Percentiles rank a stretch among this genome's conserved stretches.
Evolutionary conservation across 2,888 invertebrate species (phyloP).

Genomic region (Dorcus parallelipipedus): DNA sequence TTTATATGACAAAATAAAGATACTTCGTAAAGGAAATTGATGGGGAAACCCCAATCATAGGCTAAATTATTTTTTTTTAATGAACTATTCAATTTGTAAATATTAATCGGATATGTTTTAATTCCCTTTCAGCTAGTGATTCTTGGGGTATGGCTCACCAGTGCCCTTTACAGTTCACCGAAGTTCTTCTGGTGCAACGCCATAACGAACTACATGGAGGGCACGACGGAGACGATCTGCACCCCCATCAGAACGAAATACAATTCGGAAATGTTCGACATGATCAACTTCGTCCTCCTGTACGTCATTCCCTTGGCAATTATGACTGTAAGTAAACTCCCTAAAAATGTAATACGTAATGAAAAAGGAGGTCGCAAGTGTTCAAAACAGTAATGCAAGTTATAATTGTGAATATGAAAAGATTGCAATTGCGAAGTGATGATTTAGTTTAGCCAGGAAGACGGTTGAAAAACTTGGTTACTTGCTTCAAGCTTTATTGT

Average conservation of each 20-base stretch:
- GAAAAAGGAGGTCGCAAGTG: too few relatives aligned
- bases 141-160: slow-evolving; percentile 75
- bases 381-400: too few relatives aligned
- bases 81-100: background rate
- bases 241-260: slow-evolving; percentile 72
- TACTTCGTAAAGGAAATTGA: too few relatives aligned
- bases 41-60: too few relatives aligned
- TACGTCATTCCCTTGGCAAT: slow-evolving; percentile 78
- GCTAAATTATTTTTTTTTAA: background rate
- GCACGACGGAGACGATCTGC: slow-evolving; percentile 68
- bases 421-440: too few relatives aligned
- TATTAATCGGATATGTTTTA: background rate
- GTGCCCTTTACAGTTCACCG: slow-evolving; percentile 78
- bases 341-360: too few relatives aligned
- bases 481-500: too few relatives aligned
- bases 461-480: too few relatives aligned
- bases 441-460: too few relatives aligned
- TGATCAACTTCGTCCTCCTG: slow-evolving; percentile 77
- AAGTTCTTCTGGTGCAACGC: slow-evolving; percentile 82
- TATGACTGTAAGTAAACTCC: slow-evolving; percentile 63
- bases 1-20: too few relatives aligned
- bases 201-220: slow-evolving; percentile 59
- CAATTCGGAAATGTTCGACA: slow-evolving; percentile 74
- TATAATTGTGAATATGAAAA: too few relatives aligned
- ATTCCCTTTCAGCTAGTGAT: slow-evolving; percentile 64